Evolutionary conservation across 2,113 vertebrate species (phyloP).

Genomic region (Talpa occidentalis): DNA sequence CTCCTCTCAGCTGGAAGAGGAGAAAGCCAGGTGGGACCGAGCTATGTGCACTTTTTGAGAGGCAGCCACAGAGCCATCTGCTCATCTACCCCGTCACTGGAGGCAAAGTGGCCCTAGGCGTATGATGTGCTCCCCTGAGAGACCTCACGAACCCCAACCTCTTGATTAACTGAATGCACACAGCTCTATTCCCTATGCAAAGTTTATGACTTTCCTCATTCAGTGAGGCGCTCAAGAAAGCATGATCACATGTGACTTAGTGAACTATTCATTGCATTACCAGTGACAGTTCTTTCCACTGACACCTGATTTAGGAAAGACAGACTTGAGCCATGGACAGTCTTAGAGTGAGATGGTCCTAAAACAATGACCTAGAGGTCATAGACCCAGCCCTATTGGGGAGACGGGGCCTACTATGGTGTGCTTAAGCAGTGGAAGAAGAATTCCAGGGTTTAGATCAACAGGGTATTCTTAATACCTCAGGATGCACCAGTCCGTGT

Average conservation of each 20-base stretch:
- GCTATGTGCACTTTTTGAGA: rapidly evolving
- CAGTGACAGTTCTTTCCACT: slow-evolving; percentile 67
- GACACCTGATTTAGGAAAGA: slow-evolving; percentile 68
- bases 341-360: slow-evolving; percentile 56
- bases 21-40: no score
- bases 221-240: background rate
- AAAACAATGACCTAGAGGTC: slow-evolving; percentile 65
- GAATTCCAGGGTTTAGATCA: background rate
- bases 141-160: no score
- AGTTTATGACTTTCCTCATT: rapidly evolving
- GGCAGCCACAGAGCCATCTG: no score
- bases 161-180: no score
- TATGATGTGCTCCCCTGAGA: rapidly evolving
- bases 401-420: slow-evolving; percentile 21
- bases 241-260: rapidly evolving
- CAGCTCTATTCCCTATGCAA: background rate
- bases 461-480: background rate
- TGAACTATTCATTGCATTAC: slow-evolving; percentile 39
- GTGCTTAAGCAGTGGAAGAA: background rate
- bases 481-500: rapidly evolving
- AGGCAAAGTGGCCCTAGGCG: background rate
- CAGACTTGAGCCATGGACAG: slow-evolving; percentile 60
- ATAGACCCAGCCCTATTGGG: background rate
- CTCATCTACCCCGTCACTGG: rapidly evolving
- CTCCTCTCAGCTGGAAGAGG: background rate